A percentile compares a stretch with the other conserved stretches of the same genome.
Evolutionary conservation across 1,140 invertebrate genomes (phyloP).

Genomic region (Diprion similis): DNA sequence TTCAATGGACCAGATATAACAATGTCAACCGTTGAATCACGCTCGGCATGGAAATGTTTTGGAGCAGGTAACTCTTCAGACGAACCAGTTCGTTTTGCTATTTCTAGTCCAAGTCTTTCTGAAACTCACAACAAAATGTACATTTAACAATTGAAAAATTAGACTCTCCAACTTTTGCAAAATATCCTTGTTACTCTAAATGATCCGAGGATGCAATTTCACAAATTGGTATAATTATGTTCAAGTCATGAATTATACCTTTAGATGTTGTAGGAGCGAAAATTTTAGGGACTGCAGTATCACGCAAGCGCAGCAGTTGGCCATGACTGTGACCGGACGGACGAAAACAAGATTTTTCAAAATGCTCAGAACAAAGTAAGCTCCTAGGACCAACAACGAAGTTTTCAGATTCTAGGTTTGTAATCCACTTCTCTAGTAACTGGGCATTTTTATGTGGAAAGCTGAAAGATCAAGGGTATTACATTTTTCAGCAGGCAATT

Average conservation of each 20-base stretch:
- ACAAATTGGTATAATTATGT: background rate
- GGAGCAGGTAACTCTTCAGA: background rate
- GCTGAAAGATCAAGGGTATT: constrained; percentile 2
- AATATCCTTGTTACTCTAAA: background rate
- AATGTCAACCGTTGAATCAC: background rate
- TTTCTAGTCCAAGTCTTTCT: constrained; percentile 1
- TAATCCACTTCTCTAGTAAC: background rate
- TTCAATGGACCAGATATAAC: constrained; percentile 1
- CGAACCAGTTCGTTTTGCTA: background rate
- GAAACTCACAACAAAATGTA: background rate
- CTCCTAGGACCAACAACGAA: background rate
- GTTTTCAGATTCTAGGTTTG: constrained; percentile 4
- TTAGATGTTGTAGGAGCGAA: background rate
- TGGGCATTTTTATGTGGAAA: constrained; percentile 1
- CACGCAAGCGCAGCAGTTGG: background rate
- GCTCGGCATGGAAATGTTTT: background rate
- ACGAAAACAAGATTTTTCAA: background rate
- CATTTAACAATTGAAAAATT: constrained; percentile 4
- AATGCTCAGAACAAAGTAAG: background rate
- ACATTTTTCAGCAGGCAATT: background rate
- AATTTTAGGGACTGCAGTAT: background rate
- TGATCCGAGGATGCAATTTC: too few species aligned
- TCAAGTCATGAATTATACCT: background rate
- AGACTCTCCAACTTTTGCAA: background rate
- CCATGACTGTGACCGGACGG: background rate